Percentiles rank a stretch among this genome's conserved stretches.
These are phyloP conservation scores for Babylonia areolata DNA, from an alignment of 1,140 invertebrate genomes.

Conservation along the genomic window DNA sequence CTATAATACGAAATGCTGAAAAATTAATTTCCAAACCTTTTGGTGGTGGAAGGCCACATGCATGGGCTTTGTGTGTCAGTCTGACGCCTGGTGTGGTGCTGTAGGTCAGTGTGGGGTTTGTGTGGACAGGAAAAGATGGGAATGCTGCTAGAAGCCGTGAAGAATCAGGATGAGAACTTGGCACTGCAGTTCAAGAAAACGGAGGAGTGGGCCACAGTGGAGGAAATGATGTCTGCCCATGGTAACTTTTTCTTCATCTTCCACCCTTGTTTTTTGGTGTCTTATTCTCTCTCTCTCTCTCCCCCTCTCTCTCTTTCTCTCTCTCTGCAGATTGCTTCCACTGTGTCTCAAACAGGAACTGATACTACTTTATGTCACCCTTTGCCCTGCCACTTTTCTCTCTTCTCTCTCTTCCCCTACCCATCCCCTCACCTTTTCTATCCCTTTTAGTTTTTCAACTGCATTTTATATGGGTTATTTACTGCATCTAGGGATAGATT, in stretches of 20 bases:
- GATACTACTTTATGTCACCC: too few species aligned
- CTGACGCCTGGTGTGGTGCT: background rate
- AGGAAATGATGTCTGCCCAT: slow-evolving; percentile 87
- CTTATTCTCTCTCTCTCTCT: background rate
- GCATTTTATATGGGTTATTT: too few species aligned
- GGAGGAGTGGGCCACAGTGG: slow-evolving; percentile 92
- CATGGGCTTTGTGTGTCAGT: too few species aligned
- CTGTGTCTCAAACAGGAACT: too few species aligned
- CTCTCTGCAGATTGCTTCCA: background rate
- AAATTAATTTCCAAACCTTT: too few species aligned
- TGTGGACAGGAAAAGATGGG: slow-evolving; percentile 82
- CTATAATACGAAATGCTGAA: too few species aligned
- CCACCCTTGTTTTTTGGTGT: background rate
- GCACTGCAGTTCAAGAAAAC: slow-evolving; percentile 87
- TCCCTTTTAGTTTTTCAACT: background rate
- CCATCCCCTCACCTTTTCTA: background rate
- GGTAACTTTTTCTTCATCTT: slow-evolving; percentile 52
- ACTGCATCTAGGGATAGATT: too few species aligned
- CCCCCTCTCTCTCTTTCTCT: background rate
- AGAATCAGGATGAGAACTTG: slow-evolving; percentile 82
- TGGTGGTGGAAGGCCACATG: too few species aligned
- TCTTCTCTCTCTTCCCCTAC: background rate
- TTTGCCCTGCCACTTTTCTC: background rate
- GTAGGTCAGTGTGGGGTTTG: background rate
- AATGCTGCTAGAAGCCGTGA: slow-evolving; percentile 86